These are phyloP conservation scores for Triplophysa rosa DNA, from an alignment of 2,113 vertebrate species.

Conservation along the genomic window DNA sequence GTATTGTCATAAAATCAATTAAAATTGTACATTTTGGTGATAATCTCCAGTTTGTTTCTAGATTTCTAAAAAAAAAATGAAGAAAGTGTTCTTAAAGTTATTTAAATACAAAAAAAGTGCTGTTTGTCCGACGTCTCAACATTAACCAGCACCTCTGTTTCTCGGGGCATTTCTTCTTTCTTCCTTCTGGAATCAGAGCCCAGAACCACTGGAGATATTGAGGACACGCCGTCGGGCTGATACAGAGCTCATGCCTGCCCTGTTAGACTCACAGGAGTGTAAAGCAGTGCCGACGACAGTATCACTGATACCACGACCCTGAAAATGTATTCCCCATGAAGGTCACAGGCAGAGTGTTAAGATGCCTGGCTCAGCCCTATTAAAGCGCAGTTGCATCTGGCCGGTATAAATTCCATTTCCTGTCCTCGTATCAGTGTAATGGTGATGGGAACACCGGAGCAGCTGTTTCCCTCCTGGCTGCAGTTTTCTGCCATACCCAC, in stretches of 20 bases:
- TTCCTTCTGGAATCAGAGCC: neutral
- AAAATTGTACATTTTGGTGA: too few relatives aligned
- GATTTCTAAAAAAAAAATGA: too few relatives aligned
- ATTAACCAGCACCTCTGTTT: neutral
- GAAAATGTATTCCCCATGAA: slow-evolving; percentile 55
- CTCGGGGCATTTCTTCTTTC: neutral
- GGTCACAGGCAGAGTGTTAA: slow-evolving; percentile 66
- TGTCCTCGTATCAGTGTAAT: slow-evolving; percentile 61
- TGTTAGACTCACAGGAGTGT: slow-evolving; percentile 3
- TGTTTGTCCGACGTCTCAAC: too few relatives aligned
- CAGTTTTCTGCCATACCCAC: slow-evolving; percentile 22
- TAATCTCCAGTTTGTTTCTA: too few relatives aligned
- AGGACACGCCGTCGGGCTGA: neutral
- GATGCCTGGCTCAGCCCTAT: slow-evolving; percentile 53
- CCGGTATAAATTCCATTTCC: slow-evolving; percentile 66
- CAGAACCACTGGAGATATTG: slow-evolving; percentile 12
- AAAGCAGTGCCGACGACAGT: slow-evolving; percentile 36
- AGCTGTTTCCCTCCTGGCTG: slow-evolving; percentile 69
- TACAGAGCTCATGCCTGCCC: neutral
- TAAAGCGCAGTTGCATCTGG: slow-evolving; percentile 53
- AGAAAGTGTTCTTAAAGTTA: too few relatives aligned
- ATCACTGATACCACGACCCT: slow-evolving; percentile 33
- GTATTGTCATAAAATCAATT: neutral
- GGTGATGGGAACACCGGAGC: slow-evolving; percentile 63
- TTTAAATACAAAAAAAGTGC: too few relatives aligned